Evolutionary conservation across 2,888 invertebrate species (phyloP), one percentile per base, ranked within the genome.

Genomic region (Craniophora ligustri): DNA sequence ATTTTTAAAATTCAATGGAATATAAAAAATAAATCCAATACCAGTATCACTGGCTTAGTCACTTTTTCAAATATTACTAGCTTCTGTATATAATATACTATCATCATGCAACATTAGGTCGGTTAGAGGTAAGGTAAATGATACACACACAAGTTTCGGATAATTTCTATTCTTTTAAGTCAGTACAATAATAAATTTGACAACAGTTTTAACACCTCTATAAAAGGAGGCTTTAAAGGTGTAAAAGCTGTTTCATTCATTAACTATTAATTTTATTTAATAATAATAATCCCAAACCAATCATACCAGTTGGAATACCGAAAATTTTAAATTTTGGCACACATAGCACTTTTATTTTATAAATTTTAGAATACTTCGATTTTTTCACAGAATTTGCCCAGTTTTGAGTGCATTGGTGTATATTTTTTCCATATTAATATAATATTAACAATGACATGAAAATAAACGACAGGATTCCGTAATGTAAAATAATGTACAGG

Each of bases 131-230:
- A 10, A 16, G 5, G 8, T 23, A 59, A 62, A 59, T 48, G 2
- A 66, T 45, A 61, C 39, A 56, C 49, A 62, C 75, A 48, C 28
- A 10, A 60, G 61, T 61, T 82, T 87, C 75, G 84, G 88, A 89
- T 92, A 90, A 86, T 89, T 82, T 91, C 89, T 92, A 90, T 88
- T 88, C 80, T 86, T 88, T n/a, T 86, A 86, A 82, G 86, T 91
- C 81, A 87, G 81, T 90, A 91, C 86, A 89, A 84, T 91, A 86
- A 88, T 90, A 89, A 89, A 89, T 88, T 74, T 78, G 81, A 85
- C 83, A 91, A 93, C 92, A 92, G 91, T 85, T 91, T 88, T 76
- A 76, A 87, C 91, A 89, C 91, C 91, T 85, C 78, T 65, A 72
- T 74, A 67, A 67, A 68, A 74, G 87, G 91, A 89, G 88, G 88